These are phyloP conservation scores for Erebia epiphron DNA, from an alignment of 2,888 invertebrate species.

Conservation along the genomic window DNA sequence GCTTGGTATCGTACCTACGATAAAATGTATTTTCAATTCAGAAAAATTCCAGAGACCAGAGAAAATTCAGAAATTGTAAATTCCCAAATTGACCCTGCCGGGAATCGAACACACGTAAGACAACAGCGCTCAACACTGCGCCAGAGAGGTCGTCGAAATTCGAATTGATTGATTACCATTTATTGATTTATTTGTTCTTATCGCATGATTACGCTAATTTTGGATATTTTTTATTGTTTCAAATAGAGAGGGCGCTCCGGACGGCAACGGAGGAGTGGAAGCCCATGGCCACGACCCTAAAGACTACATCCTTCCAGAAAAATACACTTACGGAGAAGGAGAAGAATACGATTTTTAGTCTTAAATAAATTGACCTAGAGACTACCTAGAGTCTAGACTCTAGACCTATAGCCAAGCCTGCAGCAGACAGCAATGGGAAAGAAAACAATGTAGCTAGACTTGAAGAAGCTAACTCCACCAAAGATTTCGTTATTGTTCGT, in stretches of 20 bases:
- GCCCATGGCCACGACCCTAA: constrained; percentile 69
- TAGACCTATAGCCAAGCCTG: no score
- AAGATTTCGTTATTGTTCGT: constrained; percentile 3
- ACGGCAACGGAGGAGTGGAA: constrained; percentile 74
- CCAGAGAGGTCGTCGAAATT: no score
- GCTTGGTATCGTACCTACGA: no score
- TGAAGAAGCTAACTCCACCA: constrained; percentile 8
- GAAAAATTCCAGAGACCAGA: no score
- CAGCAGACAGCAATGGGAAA: neutral
- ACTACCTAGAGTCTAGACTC: no score
- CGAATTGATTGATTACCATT: no score
- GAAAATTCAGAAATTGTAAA: no score
- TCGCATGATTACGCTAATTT: neutral
- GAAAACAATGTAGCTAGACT: neutral
- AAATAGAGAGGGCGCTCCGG: constrained; percentile 61
- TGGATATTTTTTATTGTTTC: neutral
- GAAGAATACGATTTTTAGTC: constrained; percentile 68
- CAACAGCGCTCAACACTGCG: no score
- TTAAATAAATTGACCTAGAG: constrained; percentile 25
- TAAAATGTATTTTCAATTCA: no score
- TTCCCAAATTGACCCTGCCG: no score
- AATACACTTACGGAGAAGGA: constrained; percentile 70
- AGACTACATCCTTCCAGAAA: constrained; percentile 71
- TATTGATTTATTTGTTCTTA: neutral
- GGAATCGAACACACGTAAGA: no score